phyloP scores from a whole-genome alignment of 2,113 vertebrate genomes.

The Oreochromis aureus region DNA sequence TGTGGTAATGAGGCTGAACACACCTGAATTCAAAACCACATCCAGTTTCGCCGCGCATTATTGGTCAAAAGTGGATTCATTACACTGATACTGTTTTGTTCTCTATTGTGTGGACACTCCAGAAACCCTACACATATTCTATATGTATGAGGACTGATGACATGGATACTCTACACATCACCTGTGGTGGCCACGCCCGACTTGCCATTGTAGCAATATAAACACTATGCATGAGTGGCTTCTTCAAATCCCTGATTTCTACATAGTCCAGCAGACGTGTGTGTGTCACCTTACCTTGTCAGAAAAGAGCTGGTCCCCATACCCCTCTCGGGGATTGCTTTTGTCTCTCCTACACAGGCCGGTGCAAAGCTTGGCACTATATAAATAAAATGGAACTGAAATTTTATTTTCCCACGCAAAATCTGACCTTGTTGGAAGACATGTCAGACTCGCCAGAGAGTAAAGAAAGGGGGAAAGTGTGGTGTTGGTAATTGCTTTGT shows the following conservation, averaged over 20 bases:
- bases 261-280: background rate
- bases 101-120: background rate
- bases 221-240: fast-evolving
- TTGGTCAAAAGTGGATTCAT: background rate
- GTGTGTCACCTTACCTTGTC: background rate
- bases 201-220: background rate
- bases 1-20: background rate
- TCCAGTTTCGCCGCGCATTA: background rate
- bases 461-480: background rate
- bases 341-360: background rate
- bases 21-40: background rate
- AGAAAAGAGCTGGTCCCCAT: background rate
- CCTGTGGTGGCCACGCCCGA: background rate
- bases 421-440: background rate
- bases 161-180: background rate
- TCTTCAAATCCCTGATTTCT: background rate
- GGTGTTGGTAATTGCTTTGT: background rate
- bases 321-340: background rate
- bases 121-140: background rate
- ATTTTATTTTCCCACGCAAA: fast-evolving
- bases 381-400: background rate
- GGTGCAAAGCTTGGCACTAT: fast-evolving
- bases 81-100: background rate
- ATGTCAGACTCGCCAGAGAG: background rate
- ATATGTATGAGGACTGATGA: background rate